Evolutionary conservation across 2,797 vertebrate species (phyloP), one percentile per base, ranked within the genome.

Genomic region (Gephyroberyx darwinii): DNA sequence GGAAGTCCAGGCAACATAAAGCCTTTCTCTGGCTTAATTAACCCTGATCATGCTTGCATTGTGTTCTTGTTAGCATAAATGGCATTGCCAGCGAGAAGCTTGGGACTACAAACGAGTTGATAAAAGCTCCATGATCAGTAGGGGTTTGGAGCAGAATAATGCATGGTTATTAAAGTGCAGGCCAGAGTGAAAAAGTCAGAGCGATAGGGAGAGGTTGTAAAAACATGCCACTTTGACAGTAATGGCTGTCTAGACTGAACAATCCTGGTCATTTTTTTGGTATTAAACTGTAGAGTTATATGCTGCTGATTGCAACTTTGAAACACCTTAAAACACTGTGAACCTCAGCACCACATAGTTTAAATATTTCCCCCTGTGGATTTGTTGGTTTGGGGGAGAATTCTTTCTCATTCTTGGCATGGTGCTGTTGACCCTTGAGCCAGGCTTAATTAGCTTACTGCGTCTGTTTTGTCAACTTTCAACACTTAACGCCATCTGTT

Each of bases 401-500:
- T 59, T 84, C 63, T 48, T 53, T 80, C 55, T 48, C 45, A 16
- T 71, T 83, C 80, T 80, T 86, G 84, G 85, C 84, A 64, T 51
- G 55, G 22, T 0, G 26, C 69, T 77, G 19, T 69, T 89, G 86
- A 90, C 83, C 84, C 83, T 76, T 52, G 51, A 82, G 84, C 81
- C 78, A 84, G 59, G 56, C 84, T 87, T 89, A 84, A 87, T 88
- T 85, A 86, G 84, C 84, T 79, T 83, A 86, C 61, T 61, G 81
- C 74, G 80, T 86, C 84, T 84, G 81, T 86, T 90, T 65, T 88
- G 79, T 78, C 78, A 83, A 75, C 79, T 84, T 69, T 80, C 66
- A 75, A 83, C 82, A 79, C 80, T 88, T 86, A 81, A 69, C 73
- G 57, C 87, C 87, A 91, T 91, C 90, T 90, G 87, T 69, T 90